Evolutionary conservation across 2,113 vertebrate genomes (phyloP).

Genomic region (Otocyon megalotis): DNA sequence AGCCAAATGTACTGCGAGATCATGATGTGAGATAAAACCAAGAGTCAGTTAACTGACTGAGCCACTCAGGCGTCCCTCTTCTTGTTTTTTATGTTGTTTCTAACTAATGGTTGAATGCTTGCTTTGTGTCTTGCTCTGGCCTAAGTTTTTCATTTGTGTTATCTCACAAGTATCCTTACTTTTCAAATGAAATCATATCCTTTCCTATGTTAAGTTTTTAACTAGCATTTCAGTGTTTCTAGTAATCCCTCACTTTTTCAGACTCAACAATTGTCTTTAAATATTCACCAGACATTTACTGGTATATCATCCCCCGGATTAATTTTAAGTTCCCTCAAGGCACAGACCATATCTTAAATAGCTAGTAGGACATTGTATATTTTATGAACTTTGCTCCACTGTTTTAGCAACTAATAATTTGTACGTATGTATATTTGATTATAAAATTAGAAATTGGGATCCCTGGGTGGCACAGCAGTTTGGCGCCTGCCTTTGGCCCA

Average conservation of each 20-base stretch:
- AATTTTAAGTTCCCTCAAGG: neutral
- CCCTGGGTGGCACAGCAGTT: too few relatives aligned
- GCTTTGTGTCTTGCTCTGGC: neutral
- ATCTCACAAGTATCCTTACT: neutral
- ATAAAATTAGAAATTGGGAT: conserved; percentile 2
- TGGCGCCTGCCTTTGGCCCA: too few relatives aligned
- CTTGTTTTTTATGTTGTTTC: conserved; percentile 27
- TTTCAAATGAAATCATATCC: conserved; percentile 5
- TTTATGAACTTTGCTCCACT: neutral
- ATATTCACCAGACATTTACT: neutral
- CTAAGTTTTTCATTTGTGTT: conserved; percentile 6
- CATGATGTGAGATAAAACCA: too few relatives aligned
- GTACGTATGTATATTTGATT: neutral
- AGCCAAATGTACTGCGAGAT: too few relatives aligned
- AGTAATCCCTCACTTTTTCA: neutral
- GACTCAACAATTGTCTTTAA: neutral
- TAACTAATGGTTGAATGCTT: conserved; percentile 13
- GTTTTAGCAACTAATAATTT: neutral
- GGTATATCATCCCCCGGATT: neutral
- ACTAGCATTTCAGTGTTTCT: neutral
- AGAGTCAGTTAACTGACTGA: too few relatives aligned
- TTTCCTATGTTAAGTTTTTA: neutral
- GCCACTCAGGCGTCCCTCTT: neutral
- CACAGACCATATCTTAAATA: neutral
- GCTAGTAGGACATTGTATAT: neutral